A percentile compares a stretch with the other conserved stretches of the same genome.
Conservation (phyloP, 2,888 invertebrate genomes). For the Dryocosmus kuriphilus region DNA sequence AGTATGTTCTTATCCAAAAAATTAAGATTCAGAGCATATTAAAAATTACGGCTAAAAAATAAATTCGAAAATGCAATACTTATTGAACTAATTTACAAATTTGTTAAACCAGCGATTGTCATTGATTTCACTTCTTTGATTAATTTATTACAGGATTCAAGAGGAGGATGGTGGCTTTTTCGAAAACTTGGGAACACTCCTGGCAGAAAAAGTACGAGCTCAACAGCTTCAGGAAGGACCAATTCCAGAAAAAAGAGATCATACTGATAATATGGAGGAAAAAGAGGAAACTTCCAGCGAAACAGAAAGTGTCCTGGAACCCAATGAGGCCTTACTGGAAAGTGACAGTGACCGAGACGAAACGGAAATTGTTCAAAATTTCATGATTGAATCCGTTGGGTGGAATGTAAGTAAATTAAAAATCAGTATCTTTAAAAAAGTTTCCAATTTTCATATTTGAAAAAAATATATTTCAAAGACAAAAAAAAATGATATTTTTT, state of each 20-base stretch:
- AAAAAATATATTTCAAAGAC: too few relatives aligned
- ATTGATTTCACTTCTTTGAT: background rate
- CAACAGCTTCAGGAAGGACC: conserved; percentile 69
- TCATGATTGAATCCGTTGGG: conserved; percentile 83
- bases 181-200: conserved; percentile 88
- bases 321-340: conserved; percentile 80
- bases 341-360: conserved; percentile 85
- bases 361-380: conserved; percentile 80
- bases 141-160: conserved; percentile 82
- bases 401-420: conserved; percentile 85
- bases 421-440: background rate
- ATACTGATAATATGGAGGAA: conserved; percentile 66
- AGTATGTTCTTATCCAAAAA: too few relatives aligned
- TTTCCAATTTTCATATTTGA: too few relatives aligned
- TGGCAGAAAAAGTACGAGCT: conserved; percentile 75
- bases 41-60: too few relatives aligned
- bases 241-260: conserved; percentile 67
- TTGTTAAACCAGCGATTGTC: background rate
- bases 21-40: too few relatives aligned
- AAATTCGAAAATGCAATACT: background rate
- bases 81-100: background rate
- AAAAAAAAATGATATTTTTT: too few relatives aligned
- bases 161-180: conserved; percentile 91
- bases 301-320: conserved; percentile 65
- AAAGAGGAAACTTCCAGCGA: conserved; percentile 56